phyloP scores from a whole-genome alignment of 2,888 invertebrate species.

The Campoplex capitator region DNA sequence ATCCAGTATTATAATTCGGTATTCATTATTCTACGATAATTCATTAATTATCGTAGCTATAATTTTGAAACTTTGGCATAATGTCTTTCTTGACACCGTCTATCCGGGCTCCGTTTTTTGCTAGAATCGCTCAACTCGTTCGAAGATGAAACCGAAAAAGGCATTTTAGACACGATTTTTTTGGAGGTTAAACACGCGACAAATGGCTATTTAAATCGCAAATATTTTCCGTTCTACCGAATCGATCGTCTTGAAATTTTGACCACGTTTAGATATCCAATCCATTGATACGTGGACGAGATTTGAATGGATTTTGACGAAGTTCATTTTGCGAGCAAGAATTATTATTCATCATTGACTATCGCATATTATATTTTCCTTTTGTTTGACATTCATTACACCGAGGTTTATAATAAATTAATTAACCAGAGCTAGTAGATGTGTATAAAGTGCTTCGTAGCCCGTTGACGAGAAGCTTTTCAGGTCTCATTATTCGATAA shows the following conservation, averaged over 20 bases:
- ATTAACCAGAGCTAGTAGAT: not conserved
- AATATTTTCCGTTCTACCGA: not conserved
- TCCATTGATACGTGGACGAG: not conserved
- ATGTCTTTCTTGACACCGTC: not conserved
- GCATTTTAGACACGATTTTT: not conserved
- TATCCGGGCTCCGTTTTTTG: not conserved
- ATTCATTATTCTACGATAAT: no score
- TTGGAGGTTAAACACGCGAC: constrained; percentile 9
- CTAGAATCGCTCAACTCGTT: not conserved
- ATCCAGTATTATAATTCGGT: no score
- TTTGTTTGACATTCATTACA: not conserved
- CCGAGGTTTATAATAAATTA: not conserved
- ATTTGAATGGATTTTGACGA: not conserved
- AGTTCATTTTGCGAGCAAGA: not conserved
- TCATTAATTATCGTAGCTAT: no score
- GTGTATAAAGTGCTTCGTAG: constrained; percentile 4
- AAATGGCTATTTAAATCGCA: not conserved
- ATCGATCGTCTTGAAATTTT: not conserved
- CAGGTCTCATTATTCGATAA: constrained; percentile 34
- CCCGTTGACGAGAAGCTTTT: constrained; percentile 3
- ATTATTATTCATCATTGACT: not conserved
- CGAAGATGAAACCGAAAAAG: not conserved
- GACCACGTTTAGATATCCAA: not conserved
- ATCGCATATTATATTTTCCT: not conserved
- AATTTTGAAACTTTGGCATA: not conserved